These are phyloP conservation scores for Dermochelys coriacea DNA, from an alignment of 2,797 vertebrate species.

Conservation along the genomic window DNA sequence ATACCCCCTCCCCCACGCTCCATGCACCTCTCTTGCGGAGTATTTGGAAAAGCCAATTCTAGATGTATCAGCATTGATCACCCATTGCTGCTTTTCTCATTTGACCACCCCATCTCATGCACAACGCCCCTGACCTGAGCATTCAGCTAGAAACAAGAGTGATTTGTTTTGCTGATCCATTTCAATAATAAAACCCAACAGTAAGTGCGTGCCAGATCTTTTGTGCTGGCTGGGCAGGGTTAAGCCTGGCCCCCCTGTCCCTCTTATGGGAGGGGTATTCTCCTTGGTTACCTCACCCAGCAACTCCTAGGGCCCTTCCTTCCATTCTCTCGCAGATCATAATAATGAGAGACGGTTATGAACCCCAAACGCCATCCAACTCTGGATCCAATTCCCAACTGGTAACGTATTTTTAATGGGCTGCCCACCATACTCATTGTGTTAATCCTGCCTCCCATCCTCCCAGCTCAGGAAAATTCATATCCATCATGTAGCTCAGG, in stretches of 20 bases:
- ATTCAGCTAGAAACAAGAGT: background rate
- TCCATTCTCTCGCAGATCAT: background rate
- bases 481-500: background rate
- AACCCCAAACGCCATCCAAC: background rate
- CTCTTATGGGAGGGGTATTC: rapidly evolving
- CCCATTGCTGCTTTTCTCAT: background rate
- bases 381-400: background rate
- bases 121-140: background rate
- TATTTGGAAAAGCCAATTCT: rapidly evolving
- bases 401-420: background rate
- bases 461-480: background rate
- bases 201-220: background rate
- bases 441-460: background rate
- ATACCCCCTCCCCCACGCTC: background rate
- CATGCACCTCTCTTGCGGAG: background rate
- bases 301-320: background rate
- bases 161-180: rapidly evolving
- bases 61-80: background rate
- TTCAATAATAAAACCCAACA: background rate
- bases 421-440: background rate
- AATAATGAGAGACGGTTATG: background rate
- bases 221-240: background rate
- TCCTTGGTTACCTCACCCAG: background rate
- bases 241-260: background rate
- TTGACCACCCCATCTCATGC: rapidly evolving